Evolutionary conservation across 2,888 invertebrate genomes (phyloP).

Genomic region (Asteroscopus sphinx): DNA sequence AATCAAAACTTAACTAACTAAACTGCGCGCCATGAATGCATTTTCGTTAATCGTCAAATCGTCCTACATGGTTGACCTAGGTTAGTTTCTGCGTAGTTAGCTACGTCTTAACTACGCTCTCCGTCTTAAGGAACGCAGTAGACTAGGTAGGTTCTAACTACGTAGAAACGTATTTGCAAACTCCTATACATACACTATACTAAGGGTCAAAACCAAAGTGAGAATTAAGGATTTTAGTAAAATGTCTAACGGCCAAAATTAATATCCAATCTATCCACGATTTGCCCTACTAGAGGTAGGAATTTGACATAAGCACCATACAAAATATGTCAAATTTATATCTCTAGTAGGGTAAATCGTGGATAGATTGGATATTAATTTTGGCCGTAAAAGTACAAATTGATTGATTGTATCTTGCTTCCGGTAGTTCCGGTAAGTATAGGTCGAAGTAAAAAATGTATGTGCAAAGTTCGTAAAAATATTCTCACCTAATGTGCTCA

Average conservation of each 20-base stretch:
- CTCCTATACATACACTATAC: slow-evolving; percentile 11
- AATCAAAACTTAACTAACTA: too few species aligned
- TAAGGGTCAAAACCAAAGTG: slow-evolving; percentile 7
- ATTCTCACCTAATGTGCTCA: background rate
- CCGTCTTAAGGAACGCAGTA: slow-evolving; percentile 27
- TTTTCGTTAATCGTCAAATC: slow-evolving; percentile 25
- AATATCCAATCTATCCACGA: too few species aligned
- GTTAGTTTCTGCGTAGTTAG: slow-evolving; percentile 57
- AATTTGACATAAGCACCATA: too few species aligned
- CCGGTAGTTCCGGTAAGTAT: too few species aligned
- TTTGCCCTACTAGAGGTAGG: too few species aligned
- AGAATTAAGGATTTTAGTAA: slow-evolving; percentile 15
- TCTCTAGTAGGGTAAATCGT: too few species aligned
- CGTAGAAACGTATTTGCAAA: slow-evolving; percentile 28
- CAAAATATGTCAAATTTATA: too few species aligned
- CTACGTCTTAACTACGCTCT: slow-evolving; percentile 38
- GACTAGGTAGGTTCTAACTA: slow-evolving; percentile 34
- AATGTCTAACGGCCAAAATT: slow-evolving; percentile 20
- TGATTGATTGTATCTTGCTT: background rate
- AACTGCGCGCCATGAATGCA: slow-evolving; percentile 2
- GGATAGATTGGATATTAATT: too few species aligned
- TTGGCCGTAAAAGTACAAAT: too few species aligned
- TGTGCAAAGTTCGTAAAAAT: too few species aligned
- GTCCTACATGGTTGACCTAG: slow-evolving; percentile 57
- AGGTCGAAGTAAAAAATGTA: too few species aligned